Evolutionary conservation across 2,797 vertebrate genomes (phyloP), one percentile per base, ranked within the genome.

Genomic region (Lindbergichthys nudifrons): DNA sequence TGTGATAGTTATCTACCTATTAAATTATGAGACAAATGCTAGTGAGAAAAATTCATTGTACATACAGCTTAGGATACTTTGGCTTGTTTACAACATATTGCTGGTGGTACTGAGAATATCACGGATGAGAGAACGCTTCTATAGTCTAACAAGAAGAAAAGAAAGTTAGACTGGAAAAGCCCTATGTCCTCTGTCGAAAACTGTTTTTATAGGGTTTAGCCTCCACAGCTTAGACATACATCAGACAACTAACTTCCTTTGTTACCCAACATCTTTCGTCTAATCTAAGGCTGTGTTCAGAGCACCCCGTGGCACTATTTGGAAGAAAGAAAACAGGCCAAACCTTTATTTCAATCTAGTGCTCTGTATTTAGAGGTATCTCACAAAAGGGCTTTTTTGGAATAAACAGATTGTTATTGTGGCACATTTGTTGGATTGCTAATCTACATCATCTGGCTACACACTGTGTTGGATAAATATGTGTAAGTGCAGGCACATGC

Each of bases 401-500:
- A 26, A 53, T 26, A 26, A 65, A 64, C 57, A 54, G 61, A 73
- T n/a, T 73, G 77, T 67, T n/a, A 50, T 5, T 72, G 42, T 10
- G 61, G 39, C 18, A 54, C 9, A 58, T 62, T 18, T 64, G 48
- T 60, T 52, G 26, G 12, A 53, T 63, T 66, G 19, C 36, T 46
- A 42, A 21, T 54, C 42, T 61, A 61, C 64, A 68, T 74, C 67
- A 45, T 81, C 66, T 45, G 59, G 19, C 54, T 54, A 54, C 63
- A 52, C 45, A 71, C 41, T 42, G 50, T 46, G 36, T 58, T 59
- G 21, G 30, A 72, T 75, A 64, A 75, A 62, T 50, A 66, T 68
- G 54, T 69, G 51, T 65, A 65, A 73, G 32, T 54, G 53, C 41
- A 57, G 32, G 26, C 53, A 46, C 62, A 65, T 54, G 48, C 3